phyloP scores from a whole-genome alignment of 2,113 vertebrate species.

The Hassar affinis region DNA sequence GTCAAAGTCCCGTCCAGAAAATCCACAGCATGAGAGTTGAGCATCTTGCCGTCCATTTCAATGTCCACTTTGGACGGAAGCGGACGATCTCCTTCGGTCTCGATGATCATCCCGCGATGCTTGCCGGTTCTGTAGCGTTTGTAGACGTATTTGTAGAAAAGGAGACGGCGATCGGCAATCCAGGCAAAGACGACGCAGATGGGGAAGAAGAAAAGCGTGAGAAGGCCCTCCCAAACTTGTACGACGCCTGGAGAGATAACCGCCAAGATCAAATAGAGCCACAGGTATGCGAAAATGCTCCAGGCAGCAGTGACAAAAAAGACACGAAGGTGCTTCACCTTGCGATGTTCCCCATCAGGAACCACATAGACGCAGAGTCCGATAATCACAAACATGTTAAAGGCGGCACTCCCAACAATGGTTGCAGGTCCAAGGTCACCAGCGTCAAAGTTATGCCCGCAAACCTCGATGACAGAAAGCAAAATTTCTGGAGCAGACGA shows the following conservation, averaged over 20 bases:
- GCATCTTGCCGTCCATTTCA: slow-evolving; percentile 97
- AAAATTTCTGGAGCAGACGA: slow-evolving; percentile 96
- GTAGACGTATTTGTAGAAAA: slow-evolving; percentile 99
- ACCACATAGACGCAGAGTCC: slow-evolving; percentile 94
- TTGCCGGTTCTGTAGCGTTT: slow-evolving; percentile 95
- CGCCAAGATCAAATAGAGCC: slow-evolving; percentile 96
- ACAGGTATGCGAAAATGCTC: slow-evolving; percentile 99
- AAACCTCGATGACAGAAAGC: slow-evolving; percentile 94
- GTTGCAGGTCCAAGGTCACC: slow-evolving; percentile 92
- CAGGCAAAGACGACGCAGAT: slow-evolving; percentile 97
- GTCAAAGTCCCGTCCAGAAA: slow-evolving; percentile 91
- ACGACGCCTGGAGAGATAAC: slow-evolving; percentile 92
- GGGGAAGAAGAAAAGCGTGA: slow-evolving; percentile 97
- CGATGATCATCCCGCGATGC: slow-evolving; percentile 96
- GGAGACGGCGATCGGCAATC: slow-evolving; percentile 93
- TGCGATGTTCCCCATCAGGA: slow-evolving; percentile 91
- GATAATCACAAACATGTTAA: slow-evolving; percentile 99
- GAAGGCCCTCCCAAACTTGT: slow-evolving; percentile 95
- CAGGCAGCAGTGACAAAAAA: slow-evolving; percentile 96
- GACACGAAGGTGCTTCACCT: slow-evolving; percentile 94
- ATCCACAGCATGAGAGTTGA: slow-evolving; percentile 95
- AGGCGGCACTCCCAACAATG: slow-evolving; percentile 94
- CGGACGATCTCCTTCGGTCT: slow-evolving; percentile 91
- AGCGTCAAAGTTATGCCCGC: slow-evolving; percentile 86
- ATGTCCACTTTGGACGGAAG: slow-evolving; percentile 93